Percentiles rank a stretch among this genome's conserved stretches.
These are phyloP conservation scores for Helarctos malayanus DNA, from an alignment of 2,797 vertebrate species.

Conservation along the genomic window DNA sequence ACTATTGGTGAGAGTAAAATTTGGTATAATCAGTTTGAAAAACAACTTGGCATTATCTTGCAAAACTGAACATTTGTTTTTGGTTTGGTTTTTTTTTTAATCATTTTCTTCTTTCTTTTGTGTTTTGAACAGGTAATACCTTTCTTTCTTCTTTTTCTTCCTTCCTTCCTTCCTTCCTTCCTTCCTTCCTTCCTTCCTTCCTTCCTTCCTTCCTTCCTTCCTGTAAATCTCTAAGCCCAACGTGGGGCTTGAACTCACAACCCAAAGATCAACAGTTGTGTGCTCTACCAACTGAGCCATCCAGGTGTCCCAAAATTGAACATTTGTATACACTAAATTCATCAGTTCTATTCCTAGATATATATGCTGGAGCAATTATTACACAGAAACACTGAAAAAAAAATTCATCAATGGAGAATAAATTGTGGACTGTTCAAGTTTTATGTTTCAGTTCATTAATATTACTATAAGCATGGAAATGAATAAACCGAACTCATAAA, in stretches of 20 bases:
- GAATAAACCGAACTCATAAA: constrained; percentile 17
- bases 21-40: not conserved
- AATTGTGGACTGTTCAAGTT: not conserved
- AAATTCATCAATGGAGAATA: not conserved
- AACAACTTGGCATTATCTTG: not conserved
- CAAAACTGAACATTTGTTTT: constrained; percentile 18
- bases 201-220: too few relatives aligned
- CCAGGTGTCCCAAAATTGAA: not conserved
- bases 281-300: too few relatives aligned
- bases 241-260: too few relatives aligned
- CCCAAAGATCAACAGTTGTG: too few relatives aligned
- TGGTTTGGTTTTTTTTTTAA: too few relatives aligned
- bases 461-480: not conserved
- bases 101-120: too few relatives aligned
- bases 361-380: constrained; percentile 14
- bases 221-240: too few relatives aligned
- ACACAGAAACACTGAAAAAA: constrained; percentile 19
- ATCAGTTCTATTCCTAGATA: constrained; percentile 16
- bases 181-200: too few relatives aligned
- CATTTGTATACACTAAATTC: not conserved
- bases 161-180: too few relatives aligned
- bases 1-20: not conserved
- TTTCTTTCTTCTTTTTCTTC: too few relatives aligned
- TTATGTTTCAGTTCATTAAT: constrained; percentile 8
- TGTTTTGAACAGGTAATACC: too few relatives aligned